Conservation (phyloP, 2,888 invertebrate genomes). For the Callinectes sapidus region DNA sequence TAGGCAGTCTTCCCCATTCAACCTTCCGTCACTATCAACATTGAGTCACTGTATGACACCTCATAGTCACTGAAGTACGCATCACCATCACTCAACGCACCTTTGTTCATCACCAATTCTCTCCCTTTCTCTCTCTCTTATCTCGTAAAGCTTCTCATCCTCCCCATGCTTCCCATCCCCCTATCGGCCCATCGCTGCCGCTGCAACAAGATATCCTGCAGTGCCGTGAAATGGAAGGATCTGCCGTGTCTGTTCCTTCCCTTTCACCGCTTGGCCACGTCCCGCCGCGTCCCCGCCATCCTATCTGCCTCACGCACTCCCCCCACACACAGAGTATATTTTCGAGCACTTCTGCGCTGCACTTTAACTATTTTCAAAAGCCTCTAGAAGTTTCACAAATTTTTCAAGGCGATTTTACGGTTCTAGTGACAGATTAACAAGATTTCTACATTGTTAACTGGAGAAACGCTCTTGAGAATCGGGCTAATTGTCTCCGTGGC, state of each 20-base stretch:
- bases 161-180: no score
- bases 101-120: not conserved
- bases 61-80: not conserved
- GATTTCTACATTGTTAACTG: no score
- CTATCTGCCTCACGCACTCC: not conserved
- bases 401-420: no score
- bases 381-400: no score
- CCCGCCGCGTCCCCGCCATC: not conserved
- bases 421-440: no score
- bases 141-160: no score
- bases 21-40: not conserved
- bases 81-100: not conserved
- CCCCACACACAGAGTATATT: not conserved
- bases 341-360: no score
- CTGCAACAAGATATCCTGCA: not conserved
- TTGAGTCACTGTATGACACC: not conserved
- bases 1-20: not conserved
- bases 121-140: no score
- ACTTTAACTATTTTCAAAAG: no score
- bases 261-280: not conserved
- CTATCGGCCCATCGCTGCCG: not conserved
- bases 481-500: no score
- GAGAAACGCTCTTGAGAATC: no score
- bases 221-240: not conserved
- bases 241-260: not conserved